Evolutionary conservation across 2,113 vertebrate species (phyloP), one percentile per base, ranked within the genome.

Genomic region (Eubucco bourcierii): DNA sequence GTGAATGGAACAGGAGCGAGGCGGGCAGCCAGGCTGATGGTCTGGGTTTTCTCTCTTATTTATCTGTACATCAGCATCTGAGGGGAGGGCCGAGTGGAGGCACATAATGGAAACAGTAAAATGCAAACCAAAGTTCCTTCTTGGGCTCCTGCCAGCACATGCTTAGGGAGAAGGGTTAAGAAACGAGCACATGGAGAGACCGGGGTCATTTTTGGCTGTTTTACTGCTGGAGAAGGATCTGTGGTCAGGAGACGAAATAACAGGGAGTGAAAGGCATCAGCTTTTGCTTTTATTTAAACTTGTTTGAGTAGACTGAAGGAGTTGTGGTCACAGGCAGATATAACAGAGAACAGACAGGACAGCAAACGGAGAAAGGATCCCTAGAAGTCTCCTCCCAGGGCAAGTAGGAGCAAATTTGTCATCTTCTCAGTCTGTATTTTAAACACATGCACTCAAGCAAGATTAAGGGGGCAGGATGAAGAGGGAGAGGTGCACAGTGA

Each of bases 51-150:
- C 72, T 71, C 41, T 84, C 84, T 55, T 71, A 44, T 94, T 94
- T 95, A 90, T 92, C 89, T 73, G 27, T 79, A 56, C 61, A 47
- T 29, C 52, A 87, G 46, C 2, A 0, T 58, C 72, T 67, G 29
- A 6, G 3, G 10, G 25, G 6, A n/a, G 20, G 9, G 7, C 5
- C 1, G 23, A 2, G 4, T 10, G 5, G 16, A 7, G 4, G 13
- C 59, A 37, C 59, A 65, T 0, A 25, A 24, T 46, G 71, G 64
- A 61, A 89, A 73, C 19, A 78, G 47, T 24, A 59, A 78, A 73
- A 88, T 23, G 25, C 4, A 3, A 70, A 61, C 25, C 29, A 58
- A 52, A 17, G 19, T 37, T 82, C 39, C n/a, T 84, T 83, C 64
- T 83, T 8, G 1, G 29, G 15, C 29, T 50, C 78, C 19, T 68